Evolutionary conservation across 2,888 invertebrate genomes (phyloP), one percentile per base, ranked within the genome.

Genomic region (Plutella xylostella): DNA sequence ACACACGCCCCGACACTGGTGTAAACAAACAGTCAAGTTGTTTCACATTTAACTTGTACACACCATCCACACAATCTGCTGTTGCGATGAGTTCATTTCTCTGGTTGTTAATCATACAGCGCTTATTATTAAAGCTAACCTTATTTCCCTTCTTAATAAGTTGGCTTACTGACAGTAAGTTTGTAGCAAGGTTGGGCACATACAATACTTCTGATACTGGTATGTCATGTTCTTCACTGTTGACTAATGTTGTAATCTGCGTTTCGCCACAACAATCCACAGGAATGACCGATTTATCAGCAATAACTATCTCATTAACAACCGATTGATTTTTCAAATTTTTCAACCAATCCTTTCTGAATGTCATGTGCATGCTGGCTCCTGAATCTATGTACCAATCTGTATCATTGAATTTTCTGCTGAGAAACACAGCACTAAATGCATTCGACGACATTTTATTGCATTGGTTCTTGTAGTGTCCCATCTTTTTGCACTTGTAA

Each of bases 341-440:
- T 7, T 44, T 35, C 28, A 44, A 30, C 38, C 30, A 38, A 3
- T 38, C 30, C 2, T 6, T 19, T 4, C 14, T 30, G 2, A 4
- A 20, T n/a, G 44, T 44, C 44, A 44, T 38, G 14, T 33, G 33
- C 2, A 15, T 14, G 33, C 33, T 33, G 3, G 33, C 33, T n/a
- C 33, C 33, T 3, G 33, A 44, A 30, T 44, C 44, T 6, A 44
- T 11, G 39, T 20, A 44, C 44, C 44, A 44, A n/a, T 28, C 28
- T n/a, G n/a, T 25, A 35, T 43, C 50, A 6, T 11, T 38, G 11
- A 45, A 55, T 2, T 28, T 31, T 3, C 50, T 45, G 40, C 9
- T 52, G 7, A 54, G 31, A 19, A 54, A 54, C 7, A 51, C 51
- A 0, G 48, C 51, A 41, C 28, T 46, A 40, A 51, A 51, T 11